phyloP scores from a whole-genome alignment of 2,888 invertebrate species.

The Marasmarcha lunaedactyla region DNA sequence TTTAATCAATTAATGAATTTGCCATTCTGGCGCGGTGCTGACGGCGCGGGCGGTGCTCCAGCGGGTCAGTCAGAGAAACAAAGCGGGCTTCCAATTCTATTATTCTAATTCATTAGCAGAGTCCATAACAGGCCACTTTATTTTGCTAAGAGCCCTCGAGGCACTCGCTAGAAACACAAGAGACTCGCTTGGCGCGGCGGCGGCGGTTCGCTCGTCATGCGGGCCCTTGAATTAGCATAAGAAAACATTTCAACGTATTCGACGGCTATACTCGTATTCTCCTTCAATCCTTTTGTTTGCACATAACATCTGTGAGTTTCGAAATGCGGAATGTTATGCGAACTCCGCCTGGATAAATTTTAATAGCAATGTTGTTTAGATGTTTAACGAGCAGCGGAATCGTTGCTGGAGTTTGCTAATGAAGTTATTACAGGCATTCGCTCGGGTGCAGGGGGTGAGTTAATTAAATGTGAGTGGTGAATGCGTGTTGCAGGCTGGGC shows the following conservation, averaged over 20 bases:
- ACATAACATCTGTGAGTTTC: neutral
- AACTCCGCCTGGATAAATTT: neutral
- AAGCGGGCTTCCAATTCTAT: conserved; percentile 16
- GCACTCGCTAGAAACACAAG: conserved; percentile 8
- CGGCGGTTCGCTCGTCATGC: conserved; percentile 20
- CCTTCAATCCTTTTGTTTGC: neutral
- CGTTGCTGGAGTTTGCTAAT: conserved; percentile 1
- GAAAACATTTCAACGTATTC: conserved; percentile 29
- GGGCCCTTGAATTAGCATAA: conserved; percentile 41
- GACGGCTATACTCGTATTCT: conserved; percentile 3
- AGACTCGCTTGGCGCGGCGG: neutral
- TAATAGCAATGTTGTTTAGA: conserved; percentile 3
- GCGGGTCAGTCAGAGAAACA: conserved; percentile 16
- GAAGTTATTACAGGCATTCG: neutral
- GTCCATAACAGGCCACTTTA: conserved; percentile 24
- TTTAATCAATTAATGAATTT: too few species aligned
- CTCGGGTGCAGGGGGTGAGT: neutral
- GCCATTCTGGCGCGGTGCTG: too few species aligned
- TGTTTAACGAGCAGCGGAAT: neutral
- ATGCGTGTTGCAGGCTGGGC: conserved; percentile 68
- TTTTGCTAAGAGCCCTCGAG: conserved; percentile 19
- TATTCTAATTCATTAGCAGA: conserved; percentile 27
- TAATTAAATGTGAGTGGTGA: too few species aligned
- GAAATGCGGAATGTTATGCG: neutral
- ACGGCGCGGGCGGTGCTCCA: too few species aligned